Percentiles rank a stretch among this genome's conserved stretches.
These are phyloP conservation scores for Catharus ustulatus DNA, from an alignment of 2,797 vertebrate species.

Conservation along the genomic window DNA sequence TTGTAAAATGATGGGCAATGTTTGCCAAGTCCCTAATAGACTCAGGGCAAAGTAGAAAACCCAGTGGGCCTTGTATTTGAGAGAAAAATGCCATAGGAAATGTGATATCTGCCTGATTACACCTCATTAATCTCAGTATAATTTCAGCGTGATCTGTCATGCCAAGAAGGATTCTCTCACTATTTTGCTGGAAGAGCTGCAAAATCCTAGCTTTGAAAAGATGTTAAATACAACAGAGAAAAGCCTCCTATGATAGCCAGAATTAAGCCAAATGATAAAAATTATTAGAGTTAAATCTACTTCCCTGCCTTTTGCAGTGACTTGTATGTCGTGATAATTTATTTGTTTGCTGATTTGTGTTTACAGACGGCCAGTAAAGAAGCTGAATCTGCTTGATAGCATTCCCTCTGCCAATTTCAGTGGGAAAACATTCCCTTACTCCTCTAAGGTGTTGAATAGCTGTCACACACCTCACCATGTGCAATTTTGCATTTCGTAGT, in stretches of 20 bases:
- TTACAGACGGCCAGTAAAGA: neutral
- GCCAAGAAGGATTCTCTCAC: neutral
- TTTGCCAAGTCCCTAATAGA: neutral
- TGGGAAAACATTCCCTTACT: neutral
- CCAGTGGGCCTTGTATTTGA: neutral
- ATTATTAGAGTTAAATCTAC: neutral
- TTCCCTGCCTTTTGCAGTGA: neutral
- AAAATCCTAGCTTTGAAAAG: neutral
- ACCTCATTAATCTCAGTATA: neutral
- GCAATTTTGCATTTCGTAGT: neutral
- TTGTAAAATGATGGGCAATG: neutral
- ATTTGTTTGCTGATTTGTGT: neutral
- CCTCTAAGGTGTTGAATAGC: neutral
- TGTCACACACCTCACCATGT: neutral
- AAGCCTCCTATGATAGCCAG: neutral
- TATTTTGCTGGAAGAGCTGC: neutral
- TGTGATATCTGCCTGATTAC: neutral
- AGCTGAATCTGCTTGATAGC: neutral
- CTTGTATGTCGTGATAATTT: rapidly evolving
- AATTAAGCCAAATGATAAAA: neutral
- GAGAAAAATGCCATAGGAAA: neutral
- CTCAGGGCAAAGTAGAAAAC: neutral
- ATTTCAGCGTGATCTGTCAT: neutral
- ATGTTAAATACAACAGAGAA: neutral
- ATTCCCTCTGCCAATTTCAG: neutral